phyloP scores from a whole-genome alignment of 2,113 vertebrate species.

The Melierax canorus region DNA sequence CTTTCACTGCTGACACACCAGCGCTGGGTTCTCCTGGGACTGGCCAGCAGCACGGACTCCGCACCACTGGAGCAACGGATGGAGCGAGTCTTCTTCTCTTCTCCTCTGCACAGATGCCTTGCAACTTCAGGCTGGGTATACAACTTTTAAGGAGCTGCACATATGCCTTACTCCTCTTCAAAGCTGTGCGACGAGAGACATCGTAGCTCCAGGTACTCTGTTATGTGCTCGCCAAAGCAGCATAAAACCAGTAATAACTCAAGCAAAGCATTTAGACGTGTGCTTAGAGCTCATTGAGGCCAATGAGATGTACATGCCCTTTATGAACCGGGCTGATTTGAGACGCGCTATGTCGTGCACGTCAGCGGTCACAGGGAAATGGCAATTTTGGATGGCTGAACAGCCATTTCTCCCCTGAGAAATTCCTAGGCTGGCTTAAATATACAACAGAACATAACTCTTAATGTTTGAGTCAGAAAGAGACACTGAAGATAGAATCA shows the following conservation, averaged over 20 bases:
- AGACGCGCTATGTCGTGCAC: neutral
- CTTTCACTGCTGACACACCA: neutral
- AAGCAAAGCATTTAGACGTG: neutral
- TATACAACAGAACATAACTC: neutral
- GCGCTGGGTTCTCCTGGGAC: neutral
- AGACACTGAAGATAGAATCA: neutral
- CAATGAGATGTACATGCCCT: neutral
- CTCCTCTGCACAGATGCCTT: neutral
- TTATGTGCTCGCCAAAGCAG: neutral
- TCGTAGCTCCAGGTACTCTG: neutral
- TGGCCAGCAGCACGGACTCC: neutral
- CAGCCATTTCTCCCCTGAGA: neutral
- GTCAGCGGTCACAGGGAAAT: neutral
- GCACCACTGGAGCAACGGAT: rapidly evolving
- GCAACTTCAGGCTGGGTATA: neutral
- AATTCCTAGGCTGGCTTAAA: neutral
- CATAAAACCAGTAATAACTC: neutral
- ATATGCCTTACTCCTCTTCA: neutral
- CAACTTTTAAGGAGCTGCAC: neutral
- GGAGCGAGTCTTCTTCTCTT: neutral
- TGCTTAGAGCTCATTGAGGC: neutral
- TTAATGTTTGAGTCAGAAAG: neutral
- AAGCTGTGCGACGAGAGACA: neutral
- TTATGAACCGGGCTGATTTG: neutral
- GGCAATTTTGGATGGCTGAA: neutral